Evolutionary conservation across 2,888 invertebrate species (phyloP).

Genomic region (Myathropa florea): DNA sequence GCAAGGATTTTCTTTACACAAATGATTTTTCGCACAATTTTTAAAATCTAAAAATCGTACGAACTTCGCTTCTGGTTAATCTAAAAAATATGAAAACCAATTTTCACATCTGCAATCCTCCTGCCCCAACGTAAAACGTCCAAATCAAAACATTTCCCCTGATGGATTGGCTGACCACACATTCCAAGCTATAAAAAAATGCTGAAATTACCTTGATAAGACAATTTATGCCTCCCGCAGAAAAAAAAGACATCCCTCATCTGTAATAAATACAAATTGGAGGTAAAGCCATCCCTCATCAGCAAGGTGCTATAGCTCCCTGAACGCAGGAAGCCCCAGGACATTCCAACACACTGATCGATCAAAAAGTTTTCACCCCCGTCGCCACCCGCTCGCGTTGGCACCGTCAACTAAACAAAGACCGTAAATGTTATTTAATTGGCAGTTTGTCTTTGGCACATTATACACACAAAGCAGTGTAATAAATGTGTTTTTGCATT

Average conservation of each 20-base stretch:
- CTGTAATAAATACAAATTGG: background rate
- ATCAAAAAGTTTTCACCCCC: background rate
- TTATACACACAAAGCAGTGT: slow-evolving; percentile 7
- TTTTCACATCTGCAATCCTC: too few relatives aligned
- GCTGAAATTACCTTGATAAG: background rate
- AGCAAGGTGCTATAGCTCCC: background rate
- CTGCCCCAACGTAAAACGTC: background rate
- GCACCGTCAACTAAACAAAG: slow-evolving; percentile 8
- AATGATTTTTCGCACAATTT: too few relatives aligned
- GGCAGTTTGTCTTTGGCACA: slow-evolving; percentile 19
- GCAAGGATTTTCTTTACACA: too few relatives aligned
- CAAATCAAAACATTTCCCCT: background rate
- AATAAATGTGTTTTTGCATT: slow-evolving; percentile 15
- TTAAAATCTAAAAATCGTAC: too few relatives aligned
- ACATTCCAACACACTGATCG: background rate
- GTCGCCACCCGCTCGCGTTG: background rate
- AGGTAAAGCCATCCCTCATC: background rate
- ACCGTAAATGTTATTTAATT: slow-evolving; percentile 21
- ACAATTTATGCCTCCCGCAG: background rate
- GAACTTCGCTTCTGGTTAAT: too few relatives aligned
- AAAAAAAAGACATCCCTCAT: background rate
- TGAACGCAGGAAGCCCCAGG: background rate
- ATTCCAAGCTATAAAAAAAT: background rate
- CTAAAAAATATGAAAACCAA: too few relatives aligned
- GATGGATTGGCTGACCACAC: background rate